Conservation (phyloP, 2,113 vertebrate genomes). For the Ochotona curzoniae region DNA sequence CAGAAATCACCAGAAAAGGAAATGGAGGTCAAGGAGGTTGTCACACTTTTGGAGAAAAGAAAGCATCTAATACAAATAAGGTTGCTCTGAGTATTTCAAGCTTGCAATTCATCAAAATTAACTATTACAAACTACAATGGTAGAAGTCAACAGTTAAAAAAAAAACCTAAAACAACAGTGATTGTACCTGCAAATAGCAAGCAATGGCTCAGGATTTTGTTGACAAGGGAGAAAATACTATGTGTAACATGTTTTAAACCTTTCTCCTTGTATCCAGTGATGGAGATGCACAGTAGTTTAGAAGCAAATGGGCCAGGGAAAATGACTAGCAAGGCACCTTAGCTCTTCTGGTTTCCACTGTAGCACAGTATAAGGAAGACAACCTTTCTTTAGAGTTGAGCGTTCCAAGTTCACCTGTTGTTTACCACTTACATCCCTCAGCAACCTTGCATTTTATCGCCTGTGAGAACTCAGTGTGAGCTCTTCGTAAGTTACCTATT, state of each 20-base stretch:
- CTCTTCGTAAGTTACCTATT: neutral
- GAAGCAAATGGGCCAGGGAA: neutral
- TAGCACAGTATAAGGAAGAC: neutral
- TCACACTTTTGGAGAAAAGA: neutral
- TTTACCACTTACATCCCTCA: neutral
- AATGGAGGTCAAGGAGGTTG: neutral
- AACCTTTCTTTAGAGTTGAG: neutral
- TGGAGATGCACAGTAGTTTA: neutral
- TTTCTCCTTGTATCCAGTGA: neutral
- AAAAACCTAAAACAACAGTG: neutral
- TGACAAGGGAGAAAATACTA: neutral
- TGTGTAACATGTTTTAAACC: neutral
- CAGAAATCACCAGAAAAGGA: neutral
- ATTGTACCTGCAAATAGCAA: neutral
- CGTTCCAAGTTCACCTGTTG: neutral
- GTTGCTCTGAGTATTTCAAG: constrained; percentile 20
- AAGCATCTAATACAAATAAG: constrained; percentile 6
- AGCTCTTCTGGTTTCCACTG: neutral
- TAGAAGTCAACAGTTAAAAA: constrained; percentile 8
- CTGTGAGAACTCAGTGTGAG: constrained; percentile 2
- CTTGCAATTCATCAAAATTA: constrained; percentile 3
- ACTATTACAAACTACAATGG: neutral
- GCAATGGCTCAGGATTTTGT: neutral
- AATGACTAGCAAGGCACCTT: neutral
- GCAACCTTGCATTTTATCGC: neutral